Conservation (phyloP, 2,888 invertebrate species). For the Philhelius pedissequus region DNA sequence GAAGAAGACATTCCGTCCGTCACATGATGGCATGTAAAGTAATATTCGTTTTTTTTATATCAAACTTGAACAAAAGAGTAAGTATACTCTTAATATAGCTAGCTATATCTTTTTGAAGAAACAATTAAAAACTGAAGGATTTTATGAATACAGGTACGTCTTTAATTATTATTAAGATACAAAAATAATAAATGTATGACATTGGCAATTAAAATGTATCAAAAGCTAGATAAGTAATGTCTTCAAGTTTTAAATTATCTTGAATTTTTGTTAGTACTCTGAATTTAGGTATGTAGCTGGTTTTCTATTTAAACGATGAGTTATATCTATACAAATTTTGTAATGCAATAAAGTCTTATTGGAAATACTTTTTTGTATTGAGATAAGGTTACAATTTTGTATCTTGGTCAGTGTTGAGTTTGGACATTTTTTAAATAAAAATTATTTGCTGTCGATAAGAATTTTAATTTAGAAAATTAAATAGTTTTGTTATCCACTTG, state of each 20-base stretch:
- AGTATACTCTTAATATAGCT: too few relatives aligned
- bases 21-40: slow-evolving; percentile 33
- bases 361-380: too few relatives aligned
- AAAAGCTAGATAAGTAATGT: background rate
- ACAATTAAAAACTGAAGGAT: background rate
- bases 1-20: slow-evolving; percentile 23
- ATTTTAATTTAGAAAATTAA: too few relatives aligned
- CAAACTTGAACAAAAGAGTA: background rate
- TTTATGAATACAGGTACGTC: background rate
- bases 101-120: background rate
- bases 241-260: background rate
- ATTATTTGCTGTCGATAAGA: too few relatives aligned
- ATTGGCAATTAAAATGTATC: slow-evolving; percentile 3
- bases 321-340: too few relatives aligned
- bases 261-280: background rate
- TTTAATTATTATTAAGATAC: background rate
- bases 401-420: too few relatives aligned
- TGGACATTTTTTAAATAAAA: too few relatives aligned
- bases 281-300: too few relatives aligned
- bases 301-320: background rate
- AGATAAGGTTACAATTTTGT: too few relatives aligned
- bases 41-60: too few relatives aligned
- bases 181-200: background rate
- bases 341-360: too few relatives aligned
- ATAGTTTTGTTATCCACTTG: too few relatives aligned